These are phyloP conservation scores for Leptodactylus fallax DNA, from an alignment of 2,797 vertebrate genomes.

Conservation along the genomic window DNA sequence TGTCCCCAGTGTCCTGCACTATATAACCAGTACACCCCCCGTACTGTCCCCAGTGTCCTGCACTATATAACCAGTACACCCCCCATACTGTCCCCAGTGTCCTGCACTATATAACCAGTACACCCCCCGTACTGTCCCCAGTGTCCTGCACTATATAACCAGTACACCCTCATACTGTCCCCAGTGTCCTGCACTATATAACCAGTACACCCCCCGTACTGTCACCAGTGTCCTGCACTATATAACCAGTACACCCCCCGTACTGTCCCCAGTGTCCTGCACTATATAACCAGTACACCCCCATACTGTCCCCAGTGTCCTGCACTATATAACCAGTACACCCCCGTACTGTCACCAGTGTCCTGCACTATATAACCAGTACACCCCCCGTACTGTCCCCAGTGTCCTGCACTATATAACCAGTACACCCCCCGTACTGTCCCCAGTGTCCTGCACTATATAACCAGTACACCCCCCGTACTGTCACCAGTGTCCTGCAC, in stretches of 20 bases:
- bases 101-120: not conserved
- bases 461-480: not conserved
- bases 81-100: too few species aligned
- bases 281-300: not conserved
- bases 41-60: too few species aligned
- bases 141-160: too few species aligned
- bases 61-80: too few species aligned
- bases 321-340: not conserved
- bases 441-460: not conserved
- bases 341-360: not conserved
- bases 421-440: not conserved
- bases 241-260: not conserved
- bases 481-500: not conserved
- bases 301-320: not conserved
- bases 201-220: too few species aligned
- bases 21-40: not conserved
- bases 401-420: not conserved
- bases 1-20: too few species aligned
- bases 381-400: not conserved
- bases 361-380: not conserved
- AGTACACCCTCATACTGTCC: too few species aligned
- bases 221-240: not conserved
- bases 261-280: not conserved
- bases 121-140: not conserved
- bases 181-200: too few species aligned